Evolutionary conservation across 2,888 invertebrate genomes (phyloP), one percentile per base, ranked within the genome.

Genomic region (Poecilus cupreus): DNA sequence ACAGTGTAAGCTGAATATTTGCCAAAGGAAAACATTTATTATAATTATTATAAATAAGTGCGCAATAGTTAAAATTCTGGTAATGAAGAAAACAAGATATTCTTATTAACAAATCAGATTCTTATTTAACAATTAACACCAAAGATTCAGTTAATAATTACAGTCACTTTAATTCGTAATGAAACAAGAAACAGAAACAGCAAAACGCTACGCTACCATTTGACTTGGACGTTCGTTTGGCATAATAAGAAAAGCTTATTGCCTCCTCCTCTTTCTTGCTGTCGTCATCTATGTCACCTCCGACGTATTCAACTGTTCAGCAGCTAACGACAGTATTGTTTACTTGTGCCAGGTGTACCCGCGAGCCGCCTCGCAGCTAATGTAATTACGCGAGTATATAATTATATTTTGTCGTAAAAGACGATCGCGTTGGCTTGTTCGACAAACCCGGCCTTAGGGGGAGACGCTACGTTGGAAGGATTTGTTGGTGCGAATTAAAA

Each of bases 321-420:
- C 5, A 60, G 60, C 26, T 60, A 60, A 79, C 70, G 79, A 79
- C 79, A 79, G 68, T 70, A 79, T 79, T 79, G 79, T 79, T 79
- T 79, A 68, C 79, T 26, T 68, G 70, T 57, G 77, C 16, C 70
- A 79, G 79, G 70, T 79, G 72, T 32, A 32, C 3, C 72, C 20
- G 43, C 43, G 46, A 72, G 37, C 20, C 54, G 60, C n/a, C 18
- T 32, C 11, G 60, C 6, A 22, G 64, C 37, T 72, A 46, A 72
- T 72, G 20, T 26, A 72, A 72, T 72, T 72, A 72, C 46, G 22
- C 70, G 20, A 22, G 43, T 39, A 20, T 22, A 49, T 72, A 72
- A 72, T 72, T 72, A 70, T 70, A 70, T 70, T 70, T 39, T 20
- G 13, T 18, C 72, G 22, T 72, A 37, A 68, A 43, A 43, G 37